These are phyloP conservation scores for Protodeltote pygarga DNA, from an alignment of 2,888 invertebrate species.

Conservation along the genomic window DNA sequence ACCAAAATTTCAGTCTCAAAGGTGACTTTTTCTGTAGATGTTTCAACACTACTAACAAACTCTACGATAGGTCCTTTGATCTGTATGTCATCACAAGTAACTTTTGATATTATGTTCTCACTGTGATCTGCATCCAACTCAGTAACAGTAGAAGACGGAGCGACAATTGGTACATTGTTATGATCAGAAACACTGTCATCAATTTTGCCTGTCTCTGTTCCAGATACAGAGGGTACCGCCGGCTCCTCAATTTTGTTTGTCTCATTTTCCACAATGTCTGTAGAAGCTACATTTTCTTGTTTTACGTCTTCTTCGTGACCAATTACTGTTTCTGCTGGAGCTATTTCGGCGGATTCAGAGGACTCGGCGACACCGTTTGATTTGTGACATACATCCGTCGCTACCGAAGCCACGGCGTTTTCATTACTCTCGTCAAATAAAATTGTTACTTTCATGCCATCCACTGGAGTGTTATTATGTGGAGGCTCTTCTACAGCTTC, in stretches of 20 bases:
- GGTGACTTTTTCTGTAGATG: constrained; percentile 58
- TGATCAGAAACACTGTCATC: constrained; percentile 15
- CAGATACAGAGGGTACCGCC: constrained; percentile 10
- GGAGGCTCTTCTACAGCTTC: constrained; percentile 59
- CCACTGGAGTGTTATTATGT: constrained; percentile 51
- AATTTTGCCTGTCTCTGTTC: constrained; percentile 12
- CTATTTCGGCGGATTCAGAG: constrained; percentile 42
- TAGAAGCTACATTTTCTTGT: constrained; percentile 19
- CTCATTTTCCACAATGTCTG: constrained; percentile 14
- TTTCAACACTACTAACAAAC: constrained; percentile 50
- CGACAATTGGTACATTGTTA: constrained; percentile 1
- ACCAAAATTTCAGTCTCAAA: constrained; percentile 80
- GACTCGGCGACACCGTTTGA: constrained; percentile 73
- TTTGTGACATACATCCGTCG: constrained; percentile 69
- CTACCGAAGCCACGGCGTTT: constrained; percentile 48
- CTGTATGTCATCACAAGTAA: constrained; percentile 15
- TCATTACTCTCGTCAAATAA: constrained; percentile 50
- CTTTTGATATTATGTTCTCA: constrained; percentile 5
- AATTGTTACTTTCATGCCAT: constrained; percentile 59
- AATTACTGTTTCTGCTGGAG: constrained; percentile 31
- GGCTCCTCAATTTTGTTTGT: constrained; percentile 17
- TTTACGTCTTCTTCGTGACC: constrained; percentile 30
- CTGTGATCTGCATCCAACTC: constrained; percentile 33
- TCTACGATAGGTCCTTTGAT: constrained; percentile 42
- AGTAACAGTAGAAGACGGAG: constrained; percentile 1